A percentile compares a stretch with the other conserved stretches of the same genome.
These are phyloP conservation scores for Apteryx owenii DNA, from an alignment of 2,113 vertebrate species.

Conservation along the genomic window DNA sequence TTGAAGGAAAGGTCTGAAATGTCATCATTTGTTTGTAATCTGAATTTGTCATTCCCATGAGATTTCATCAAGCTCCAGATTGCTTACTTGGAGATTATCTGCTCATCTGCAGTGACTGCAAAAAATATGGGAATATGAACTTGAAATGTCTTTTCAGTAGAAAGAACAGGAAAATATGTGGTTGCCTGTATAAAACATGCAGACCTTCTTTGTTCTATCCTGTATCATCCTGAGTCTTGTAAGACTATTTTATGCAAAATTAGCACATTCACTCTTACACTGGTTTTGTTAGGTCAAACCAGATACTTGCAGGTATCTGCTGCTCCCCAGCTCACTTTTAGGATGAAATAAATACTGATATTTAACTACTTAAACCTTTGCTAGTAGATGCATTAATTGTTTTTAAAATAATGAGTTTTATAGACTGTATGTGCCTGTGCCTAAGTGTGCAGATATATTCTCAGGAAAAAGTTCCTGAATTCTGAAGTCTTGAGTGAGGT, in stretches of 20 bases:
- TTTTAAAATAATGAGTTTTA: background rate
- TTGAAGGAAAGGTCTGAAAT: constrained; percentile 25
- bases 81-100: constrained; percentile 62
- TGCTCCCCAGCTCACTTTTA: background rate
- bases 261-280: background rate
- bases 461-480: background rate
- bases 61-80: constrained; percentile 7
- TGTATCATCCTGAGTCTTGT: background rate
- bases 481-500: background rate
- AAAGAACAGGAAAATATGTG: constrained; percentile 11
- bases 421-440: background rate
- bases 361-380: background rate
- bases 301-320: background rate
- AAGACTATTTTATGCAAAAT: constrained; percentile 6
- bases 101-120: constrained; percentile 73
- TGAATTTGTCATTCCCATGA: background rate
- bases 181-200: constrained; percentile 18
- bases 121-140: constrained; percentile 55
- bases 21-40: constrained; percentile 27
- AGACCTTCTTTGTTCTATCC: background rate
- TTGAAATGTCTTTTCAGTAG: constrained; percentile 57
- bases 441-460: background rate
- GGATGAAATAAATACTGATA: background rate
- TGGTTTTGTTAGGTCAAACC: background rate
- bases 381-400: background rate